Evolutionary conservation across 2,797 vertebrate genomes (phyloP).

Genomic region (Coregonus suidteri): DNA sequence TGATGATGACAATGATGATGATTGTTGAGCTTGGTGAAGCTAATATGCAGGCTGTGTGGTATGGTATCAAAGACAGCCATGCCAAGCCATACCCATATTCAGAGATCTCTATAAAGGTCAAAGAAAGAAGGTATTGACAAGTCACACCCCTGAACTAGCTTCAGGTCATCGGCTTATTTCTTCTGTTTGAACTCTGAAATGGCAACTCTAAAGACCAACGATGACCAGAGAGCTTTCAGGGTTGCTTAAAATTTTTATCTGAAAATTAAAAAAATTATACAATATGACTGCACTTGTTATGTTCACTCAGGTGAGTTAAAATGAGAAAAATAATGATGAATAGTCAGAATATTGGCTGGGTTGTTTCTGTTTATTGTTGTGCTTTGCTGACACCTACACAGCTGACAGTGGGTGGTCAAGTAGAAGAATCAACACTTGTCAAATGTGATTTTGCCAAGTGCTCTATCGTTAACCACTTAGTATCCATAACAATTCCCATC

Average conservation of each 20-base stretch:
- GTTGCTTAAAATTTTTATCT: slow-evolving; percentile 36
- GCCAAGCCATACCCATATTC: slow-evolving; percentile 33
- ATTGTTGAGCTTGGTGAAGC: slow-evolving; percentile 24
- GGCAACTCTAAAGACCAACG: slow-evolving; percentile 31
- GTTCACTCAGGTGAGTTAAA: slow-evolving; percentile 58
- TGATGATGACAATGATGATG: slow-evolving; percentile 39
- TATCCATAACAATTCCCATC: slow-evolving; percentile 47
- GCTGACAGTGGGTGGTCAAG: slow-evolving; percentile 31
- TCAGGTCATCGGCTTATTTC: slow-evolving; percentile 47
- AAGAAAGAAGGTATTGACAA: slow-evolving; percentile 13
- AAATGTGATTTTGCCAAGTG: slow-evolving; percentile 49
- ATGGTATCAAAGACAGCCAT: not conserved
- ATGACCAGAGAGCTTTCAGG: slow-evolving; percentile 48
- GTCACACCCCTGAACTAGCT: slow-evolving; percentile 41
- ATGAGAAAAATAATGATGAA: slow-evolving; percentile 19
- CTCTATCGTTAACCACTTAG: slow-evolving; percentile 43
- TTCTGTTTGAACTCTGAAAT: slow-evolving; percentile 18
- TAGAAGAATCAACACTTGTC: slow-evolving; percentile 20
- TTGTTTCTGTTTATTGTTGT: slow-evolving; percentile 43
- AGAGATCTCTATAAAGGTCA: slow-evolving; percentile 28
- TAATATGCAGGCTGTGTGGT: slow-evolving; percentile 3
- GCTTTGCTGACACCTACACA: slow-evolving; percentile 28
- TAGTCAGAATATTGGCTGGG: slow-evolving; percentile 52
- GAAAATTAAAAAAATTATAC: slow-evolving; percentile 33
- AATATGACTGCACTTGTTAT: slow-evolving; percentile 69